phyloP scores from a whole-genome alignment of 53 echinoderm and acorn worm species.

The Echinometra lucunter region DNA sequence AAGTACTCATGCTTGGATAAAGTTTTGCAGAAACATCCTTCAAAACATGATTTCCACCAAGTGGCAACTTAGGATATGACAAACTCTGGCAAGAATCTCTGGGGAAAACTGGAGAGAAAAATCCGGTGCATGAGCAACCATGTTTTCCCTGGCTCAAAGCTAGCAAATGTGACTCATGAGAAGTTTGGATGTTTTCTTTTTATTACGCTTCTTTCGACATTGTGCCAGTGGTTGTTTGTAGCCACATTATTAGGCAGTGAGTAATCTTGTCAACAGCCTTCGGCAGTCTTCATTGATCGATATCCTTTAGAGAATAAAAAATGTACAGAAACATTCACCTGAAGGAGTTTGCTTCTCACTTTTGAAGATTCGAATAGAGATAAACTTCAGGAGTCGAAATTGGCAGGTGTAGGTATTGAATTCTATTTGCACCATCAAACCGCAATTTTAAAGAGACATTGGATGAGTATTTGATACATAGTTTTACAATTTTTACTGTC shows the following conservation, averaged over 20 bases:
- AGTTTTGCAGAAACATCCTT: neutral
- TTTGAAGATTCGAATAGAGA: neutral
- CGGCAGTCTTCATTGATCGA: constrained; percentile 18
- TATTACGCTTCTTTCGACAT: neutral
- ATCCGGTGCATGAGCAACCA: constrained; percentile 43
- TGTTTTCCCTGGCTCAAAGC: constrained; percentile 41
- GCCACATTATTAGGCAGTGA: constrained; percentile 28
- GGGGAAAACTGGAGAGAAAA: neutral
- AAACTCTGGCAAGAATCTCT: constrained; percentile 33
- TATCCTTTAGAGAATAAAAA: neutral
- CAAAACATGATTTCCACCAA: constrained; percentile 12
- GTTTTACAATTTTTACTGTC: neutral
- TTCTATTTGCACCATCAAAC: neutral
- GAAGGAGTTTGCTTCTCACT: neutral
- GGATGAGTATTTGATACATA: neutral
- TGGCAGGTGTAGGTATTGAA: neutral
- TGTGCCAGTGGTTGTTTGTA: constrained; percentile 28
- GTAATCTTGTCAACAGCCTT: constrained; percentile 21
- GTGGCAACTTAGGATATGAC: constrained; percentile 35
- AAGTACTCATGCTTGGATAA: neutral
- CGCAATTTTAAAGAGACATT: neutral
- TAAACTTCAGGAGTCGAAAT: neutral
- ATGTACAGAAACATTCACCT: neutral
- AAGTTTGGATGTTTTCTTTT: constrained; percentile 12
- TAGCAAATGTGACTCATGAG: constrained; percentile 11